Evolutionary conservation across 2,888 invertebrate genomes (phyloP).

Genomic region (Brachylomia viminalis): DNA sequence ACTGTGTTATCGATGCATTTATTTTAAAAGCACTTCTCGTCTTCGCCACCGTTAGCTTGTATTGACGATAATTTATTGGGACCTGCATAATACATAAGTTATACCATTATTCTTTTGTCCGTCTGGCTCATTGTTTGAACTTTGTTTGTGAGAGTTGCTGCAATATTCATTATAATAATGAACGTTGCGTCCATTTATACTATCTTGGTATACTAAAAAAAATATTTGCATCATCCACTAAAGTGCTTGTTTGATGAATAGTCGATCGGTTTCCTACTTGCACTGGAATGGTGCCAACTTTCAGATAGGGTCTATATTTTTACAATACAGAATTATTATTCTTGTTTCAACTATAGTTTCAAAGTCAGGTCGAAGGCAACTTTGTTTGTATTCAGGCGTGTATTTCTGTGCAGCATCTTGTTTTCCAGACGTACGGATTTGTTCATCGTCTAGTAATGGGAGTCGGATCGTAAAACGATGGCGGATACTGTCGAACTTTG

Average conservation of each 20-base stretch:
- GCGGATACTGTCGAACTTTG: constrained; percentile 77
- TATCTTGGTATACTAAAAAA: constrained; percentile 32
- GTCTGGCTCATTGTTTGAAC: constrained; percentile 59
- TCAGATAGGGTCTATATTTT: constrained; percentile 60
- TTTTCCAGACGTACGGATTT: constrained; percentile 77
- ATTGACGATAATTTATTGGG: constrained; percentile 73
- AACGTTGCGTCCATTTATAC: constrained; percentile 47
- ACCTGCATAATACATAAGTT: constrained; percentile 65
- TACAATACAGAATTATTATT: constrained; percentile 50
- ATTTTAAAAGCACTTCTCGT: constrained; percentile 65
- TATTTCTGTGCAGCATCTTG: constrained; percentile 83
- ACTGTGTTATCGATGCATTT: constrained; percentile 59
- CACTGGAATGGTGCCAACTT: constrained; percentile 76
- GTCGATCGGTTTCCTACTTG: constrained; percentile 67
- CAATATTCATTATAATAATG: constrained; percentile 56
- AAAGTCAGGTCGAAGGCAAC: constrained; percentile 66
- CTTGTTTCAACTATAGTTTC: constrained; percentile 58
- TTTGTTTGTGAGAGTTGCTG: constrained; percentile 54
- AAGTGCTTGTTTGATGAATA: constrained; percentile 69
- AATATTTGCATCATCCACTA: constrained; percentile 58
- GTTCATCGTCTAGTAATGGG: constrained; percentile 84
- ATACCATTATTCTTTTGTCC: constrained; percentile 58
- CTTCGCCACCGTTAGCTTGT: constrained; percentile 71
- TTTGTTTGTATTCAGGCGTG: constrained; percentile 80
- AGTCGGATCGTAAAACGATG: constrained; percentile 81